phyloP scores from a whole-genome alignment of 1,140 invertebrate genomes.

The Chelonus insularis region DNA sequence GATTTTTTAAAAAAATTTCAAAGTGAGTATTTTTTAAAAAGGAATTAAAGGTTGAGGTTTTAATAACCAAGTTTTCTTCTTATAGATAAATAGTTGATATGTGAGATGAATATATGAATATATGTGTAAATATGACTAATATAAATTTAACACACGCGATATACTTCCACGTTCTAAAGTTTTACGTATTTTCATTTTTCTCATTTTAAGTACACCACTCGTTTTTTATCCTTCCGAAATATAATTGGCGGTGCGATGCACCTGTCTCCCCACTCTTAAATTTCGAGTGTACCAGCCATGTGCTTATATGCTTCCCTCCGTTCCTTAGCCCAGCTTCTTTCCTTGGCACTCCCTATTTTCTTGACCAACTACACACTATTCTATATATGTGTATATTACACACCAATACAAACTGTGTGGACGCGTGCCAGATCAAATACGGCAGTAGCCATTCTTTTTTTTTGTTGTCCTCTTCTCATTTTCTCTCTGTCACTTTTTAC shows the following conservation, averaged over 20 bases:
- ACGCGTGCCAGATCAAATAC: slow-evolving; percentile 22
- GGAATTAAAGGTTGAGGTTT: too few relatives aligned
- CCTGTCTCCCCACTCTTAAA: slow-evolving; percentile 52
- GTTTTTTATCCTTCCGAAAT: slow-evolving; percentile 58
- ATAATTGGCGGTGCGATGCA: slow-evolving; percentile 62
- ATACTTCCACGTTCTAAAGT: neutral
- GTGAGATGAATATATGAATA: too few relatives aligned
- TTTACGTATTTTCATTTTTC: slow-evolving; percentile 41
- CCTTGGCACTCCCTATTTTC: neutral
- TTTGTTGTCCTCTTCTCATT: neutral
- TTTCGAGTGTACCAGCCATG: slow-evolving; percentile 17
- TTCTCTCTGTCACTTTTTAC: neutral
- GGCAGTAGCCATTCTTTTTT: neutral
- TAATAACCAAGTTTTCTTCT: too few relatives aligned
- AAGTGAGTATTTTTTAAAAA: too few relatives aligned
- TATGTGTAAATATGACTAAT: slow-evolving; percentile 5
- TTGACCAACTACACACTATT: neutral
- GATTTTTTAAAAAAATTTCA: too few relatives aligned
- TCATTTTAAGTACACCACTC: slow-evolving; percentile 45
- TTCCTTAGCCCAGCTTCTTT: slow-evolving; percentile 8
- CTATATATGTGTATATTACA: neutral
- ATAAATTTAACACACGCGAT: slow-evolving; percentile 9
- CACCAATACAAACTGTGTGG: neutral
- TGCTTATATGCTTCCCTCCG: neutral
- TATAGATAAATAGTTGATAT: too few relatives aligned